phyloP scores from a whole-genome alignment of 2,888 invertebrate genomes.

The Synanthedon myopaeformis region DNA sequence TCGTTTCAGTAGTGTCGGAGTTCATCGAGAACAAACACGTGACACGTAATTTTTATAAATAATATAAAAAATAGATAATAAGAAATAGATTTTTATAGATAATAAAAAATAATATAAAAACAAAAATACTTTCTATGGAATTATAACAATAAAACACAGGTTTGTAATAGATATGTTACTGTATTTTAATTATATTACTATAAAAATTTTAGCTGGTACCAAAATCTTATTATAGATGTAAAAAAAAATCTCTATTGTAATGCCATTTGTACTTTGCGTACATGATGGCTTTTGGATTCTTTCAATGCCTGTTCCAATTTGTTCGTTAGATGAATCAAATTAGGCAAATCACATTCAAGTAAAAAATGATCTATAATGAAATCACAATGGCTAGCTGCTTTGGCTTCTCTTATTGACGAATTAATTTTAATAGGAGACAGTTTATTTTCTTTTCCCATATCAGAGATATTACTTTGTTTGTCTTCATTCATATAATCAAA shows the following conservation, averaged over 20 bases:
- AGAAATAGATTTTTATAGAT: too few relatives aligned
- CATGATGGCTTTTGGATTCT: constrained; percentile 70
- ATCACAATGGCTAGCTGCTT: constrained; percentile 54
- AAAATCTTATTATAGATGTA: not conserved
- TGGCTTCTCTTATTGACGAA: constrained; percentile 42
- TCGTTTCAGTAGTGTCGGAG: too few relatives aligned
- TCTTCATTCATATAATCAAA: constrained; percentile 20
- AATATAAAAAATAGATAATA: too few relatives aligned
- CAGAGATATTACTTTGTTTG: not conserved
- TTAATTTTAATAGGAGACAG: constrained; percentile 23
- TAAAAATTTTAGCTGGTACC: not conserved
- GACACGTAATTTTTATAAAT: too few relatives aligned
- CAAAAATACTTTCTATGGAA: too few relatives aligned
- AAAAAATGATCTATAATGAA: constrained; percentile 46
- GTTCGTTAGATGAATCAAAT: constrained; percentile 63
- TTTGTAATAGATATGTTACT: too few relatives aligned
- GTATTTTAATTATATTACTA: not conserved
- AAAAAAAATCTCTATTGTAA: constrained; percentile 25
- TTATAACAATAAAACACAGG: too few relatives aligned
- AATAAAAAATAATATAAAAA: too few relatives aligned
- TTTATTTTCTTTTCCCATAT: constrained; percentile 10
- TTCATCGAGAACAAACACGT: too few relatives aligned
- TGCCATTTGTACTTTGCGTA: constrained; percentile 63
- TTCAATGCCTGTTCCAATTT: constrained; percentile 68
- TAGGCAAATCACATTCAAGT: constrained; percentile 68